Conservation (phyloP, 2,113 vertebrate species). For the Casuarius casuarius region DNA sequence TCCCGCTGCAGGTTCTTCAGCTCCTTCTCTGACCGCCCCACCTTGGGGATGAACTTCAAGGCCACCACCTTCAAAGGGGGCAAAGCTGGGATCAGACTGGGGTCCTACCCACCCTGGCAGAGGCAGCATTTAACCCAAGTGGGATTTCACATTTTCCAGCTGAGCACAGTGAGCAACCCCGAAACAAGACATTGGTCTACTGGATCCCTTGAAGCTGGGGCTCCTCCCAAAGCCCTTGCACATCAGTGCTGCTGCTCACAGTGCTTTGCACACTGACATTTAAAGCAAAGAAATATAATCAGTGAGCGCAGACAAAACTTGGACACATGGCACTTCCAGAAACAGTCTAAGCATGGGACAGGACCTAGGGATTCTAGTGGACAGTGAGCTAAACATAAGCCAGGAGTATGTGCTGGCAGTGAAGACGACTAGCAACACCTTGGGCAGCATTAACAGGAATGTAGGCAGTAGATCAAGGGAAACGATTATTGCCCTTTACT, state of each 20-base stretch:
- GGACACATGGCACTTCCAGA: not conserved
- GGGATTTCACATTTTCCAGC: not conserved
- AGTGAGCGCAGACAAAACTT: not conserved
- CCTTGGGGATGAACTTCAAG: constrained; percentile 95
- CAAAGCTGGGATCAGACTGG: not conserved
- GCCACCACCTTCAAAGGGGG: constrained; percentile 86
- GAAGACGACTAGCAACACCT: not conserved
- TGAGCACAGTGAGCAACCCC: not conserved
- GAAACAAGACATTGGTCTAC: rapidly evolving
- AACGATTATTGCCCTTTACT: not conserved
- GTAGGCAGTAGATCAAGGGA: not conserved
- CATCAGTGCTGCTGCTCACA: not conserved
- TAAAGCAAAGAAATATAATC: not conserved
- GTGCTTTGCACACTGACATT: not conserved
- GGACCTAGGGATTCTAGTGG: not conserved
- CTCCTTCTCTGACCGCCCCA: constrained; percentile 91
- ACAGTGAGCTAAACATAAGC: not conserved
- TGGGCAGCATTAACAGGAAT: not conserved
- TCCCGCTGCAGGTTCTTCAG: constrained; percentile 88
- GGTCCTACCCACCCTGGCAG: not conserved
- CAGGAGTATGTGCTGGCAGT: not conserved
- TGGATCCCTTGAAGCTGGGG: not conserved
- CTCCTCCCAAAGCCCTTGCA: not conserved
- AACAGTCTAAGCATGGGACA: not conserved
- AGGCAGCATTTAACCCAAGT: not conserved